These are phyloP conservation scores for Diglossa cyanea DNA, from an alignment of 2,797 vertebrate species.

Conservation along the genomic window DNA sequence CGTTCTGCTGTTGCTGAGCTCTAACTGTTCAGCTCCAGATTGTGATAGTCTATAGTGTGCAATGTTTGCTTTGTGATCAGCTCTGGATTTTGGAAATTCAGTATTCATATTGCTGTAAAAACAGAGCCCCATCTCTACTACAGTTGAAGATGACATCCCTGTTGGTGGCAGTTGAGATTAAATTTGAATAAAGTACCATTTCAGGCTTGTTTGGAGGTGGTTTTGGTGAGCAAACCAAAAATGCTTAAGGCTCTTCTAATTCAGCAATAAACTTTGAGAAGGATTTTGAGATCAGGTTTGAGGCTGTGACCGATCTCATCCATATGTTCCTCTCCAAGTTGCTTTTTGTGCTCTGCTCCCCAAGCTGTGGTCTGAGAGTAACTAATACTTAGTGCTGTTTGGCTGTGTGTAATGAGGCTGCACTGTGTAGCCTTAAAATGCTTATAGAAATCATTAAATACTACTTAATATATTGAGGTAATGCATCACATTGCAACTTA, in stretches of 20 bases:
- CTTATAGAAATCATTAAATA: neutral
- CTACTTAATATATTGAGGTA: neutral
- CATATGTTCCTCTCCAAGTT: neutral
- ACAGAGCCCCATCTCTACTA: neutral
- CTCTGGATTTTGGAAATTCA: neutral
- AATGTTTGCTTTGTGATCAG: neutral
- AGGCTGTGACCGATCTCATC: neutral
- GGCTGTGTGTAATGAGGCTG: neutral
- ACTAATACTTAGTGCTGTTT: neutral
- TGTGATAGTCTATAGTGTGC: too few species aligned
- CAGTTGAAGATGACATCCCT: neutral
- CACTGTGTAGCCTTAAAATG: neutral
- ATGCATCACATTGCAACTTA: neutral
- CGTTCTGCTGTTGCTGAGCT: neutral
- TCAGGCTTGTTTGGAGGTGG: neutral
- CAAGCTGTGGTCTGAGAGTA: neutral
- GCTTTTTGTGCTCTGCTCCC: neutral
- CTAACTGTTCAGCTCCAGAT: neutral
- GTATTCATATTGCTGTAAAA: neutral
- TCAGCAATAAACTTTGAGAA: neutral
- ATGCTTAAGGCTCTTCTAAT: neutral
- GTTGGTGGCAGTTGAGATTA: neutral
- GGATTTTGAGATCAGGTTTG: neutral
- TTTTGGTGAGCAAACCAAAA: neutral
- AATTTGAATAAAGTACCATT: neutral